Evolutionary conservation across 2,113 vertebrate species (phyloP), one percentile per base, ranked within the genome.

Genomic region (Isichthys henryi): DNA sequence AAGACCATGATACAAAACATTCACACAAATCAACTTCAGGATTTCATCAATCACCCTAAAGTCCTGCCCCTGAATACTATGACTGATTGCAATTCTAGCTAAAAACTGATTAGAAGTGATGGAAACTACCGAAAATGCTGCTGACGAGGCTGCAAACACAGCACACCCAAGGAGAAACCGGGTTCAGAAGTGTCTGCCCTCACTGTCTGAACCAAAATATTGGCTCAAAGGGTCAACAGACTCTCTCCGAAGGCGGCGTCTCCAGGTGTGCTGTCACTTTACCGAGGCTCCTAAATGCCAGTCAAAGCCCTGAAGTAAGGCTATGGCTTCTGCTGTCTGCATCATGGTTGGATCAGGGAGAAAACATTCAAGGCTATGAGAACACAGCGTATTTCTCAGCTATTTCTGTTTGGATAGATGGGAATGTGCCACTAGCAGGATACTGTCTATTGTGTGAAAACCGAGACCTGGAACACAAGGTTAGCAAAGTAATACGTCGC

Each of bases 401-500:
- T 62, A 88, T 85, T 85, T 5, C 31, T 21, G 85, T 15, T 53
- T 89, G 50, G 46, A 62, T 93, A 92, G 89, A 93, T 45, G 91
- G 93, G 92, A 95, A 93, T 80, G 91, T 53, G 90, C 90, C 89
- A 90, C 45, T 87, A 80, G 91, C 91, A 92, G 92, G 53, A 88
- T 23, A 31, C 39, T 46, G 87, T 89, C 43, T 86, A 66, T 86
- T 53, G 89, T 90, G 88, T 84, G 92, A 94, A 94, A 93, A 90
- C 90, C 82, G 89, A 21, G 92, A 91, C 92, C 92, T 94, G 91
- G 92, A 94, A 93, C 92, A 95, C 31, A 92, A 94, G 92, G 92
- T 94, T 95, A 92, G 74, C 94, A 93, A 91, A 93, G 94, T 91
- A 93, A 90, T 92, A 93, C 91, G 89, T 80, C 92, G 89, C 89